A percentile compares a stretch with the other conserved stretches of the same genome.
Conservation (phyloP, 2,888 invertebrate species). For the Eupelmus urozonus region DNA sequence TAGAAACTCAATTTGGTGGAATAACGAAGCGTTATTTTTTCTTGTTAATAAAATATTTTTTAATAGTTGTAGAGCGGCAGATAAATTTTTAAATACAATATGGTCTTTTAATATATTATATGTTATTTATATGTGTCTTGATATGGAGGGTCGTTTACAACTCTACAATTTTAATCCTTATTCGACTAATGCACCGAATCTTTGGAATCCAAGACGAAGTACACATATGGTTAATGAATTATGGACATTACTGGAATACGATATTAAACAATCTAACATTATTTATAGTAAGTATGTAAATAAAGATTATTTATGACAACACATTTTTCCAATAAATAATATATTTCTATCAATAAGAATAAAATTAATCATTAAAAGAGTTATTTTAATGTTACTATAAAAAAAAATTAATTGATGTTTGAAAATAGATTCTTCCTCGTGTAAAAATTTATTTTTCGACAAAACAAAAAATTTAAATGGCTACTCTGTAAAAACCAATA, state of each 20-base stretch:
- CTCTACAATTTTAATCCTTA: conserved; percentile 22
- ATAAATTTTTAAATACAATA: neutral
- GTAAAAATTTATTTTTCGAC: neutral
- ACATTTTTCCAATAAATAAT: neutral
- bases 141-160: neutral
- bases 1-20: conserved; percentile 26
- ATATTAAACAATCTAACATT: neutral
- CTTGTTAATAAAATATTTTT: neutral
- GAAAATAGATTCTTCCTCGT: neutral
- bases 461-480: neutral
- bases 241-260: neutral
- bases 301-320: too few relatives aligned
- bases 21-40: neutral
- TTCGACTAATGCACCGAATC: neutral
- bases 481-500: neutral
- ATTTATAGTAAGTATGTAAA: neutral
- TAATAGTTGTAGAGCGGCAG: neutral
- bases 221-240: neutral
- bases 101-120: conserved; percentile 23
- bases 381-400: too few relatives aligned
- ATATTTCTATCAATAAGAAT: too few relatives aligned
- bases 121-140: neutral
- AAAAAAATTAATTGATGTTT: neutral
- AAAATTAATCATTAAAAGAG: too few relatives aligned
- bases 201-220: neutral